Evolutionary conservation across 2,888 invertebrate genomes (phyloP).

Genomic region (Diploptera punctata): DNA sequence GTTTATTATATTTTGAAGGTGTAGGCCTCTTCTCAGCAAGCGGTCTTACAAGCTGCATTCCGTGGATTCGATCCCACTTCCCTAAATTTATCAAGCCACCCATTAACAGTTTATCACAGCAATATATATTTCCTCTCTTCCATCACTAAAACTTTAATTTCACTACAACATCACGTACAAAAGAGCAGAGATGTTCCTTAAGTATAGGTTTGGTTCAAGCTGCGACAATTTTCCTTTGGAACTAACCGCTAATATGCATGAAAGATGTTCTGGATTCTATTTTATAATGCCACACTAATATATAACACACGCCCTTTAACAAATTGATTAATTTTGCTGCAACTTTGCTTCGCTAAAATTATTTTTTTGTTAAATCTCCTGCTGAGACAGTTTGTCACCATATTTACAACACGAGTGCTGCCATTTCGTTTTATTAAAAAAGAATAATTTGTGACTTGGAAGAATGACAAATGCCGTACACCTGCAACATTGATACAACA

Average conservation of each 20-base stretch:
- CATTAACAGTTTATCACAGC: no score
- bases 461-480: background rate
- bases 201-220: background rate
- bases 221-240: constrained; percentile 8
- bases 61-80: no score
- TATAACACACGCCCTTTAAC: constrained; percentile 1
- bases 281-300: constrained; percentile 21
- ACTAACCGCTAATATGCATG: constrained; percentile 20
- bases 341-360: constrained; percentile 2
- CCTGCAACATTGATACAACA: background rate
- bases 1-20: no score
- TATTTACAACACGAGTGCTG: background rate
- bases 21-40: no score
- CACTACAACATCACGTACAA: background rate
- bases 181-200: background rate
- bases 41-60: no score
- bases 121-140: background rate
- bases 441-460: background rate
- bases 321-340: constrained; percentile 17
- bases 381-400: background rate
- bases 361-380: background rate
- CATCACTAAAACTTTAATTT: constrained; percentile 13
- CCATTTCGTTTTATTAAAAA: background rate
- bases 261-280: constrained; percentile 7
- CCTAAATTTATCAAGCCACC: no score